These are phyloP conservation scores for Galerucella nymphaeae DNA, from an alignment of 2,888 invertebrate species.

Conservation along the genomic window DNA sequence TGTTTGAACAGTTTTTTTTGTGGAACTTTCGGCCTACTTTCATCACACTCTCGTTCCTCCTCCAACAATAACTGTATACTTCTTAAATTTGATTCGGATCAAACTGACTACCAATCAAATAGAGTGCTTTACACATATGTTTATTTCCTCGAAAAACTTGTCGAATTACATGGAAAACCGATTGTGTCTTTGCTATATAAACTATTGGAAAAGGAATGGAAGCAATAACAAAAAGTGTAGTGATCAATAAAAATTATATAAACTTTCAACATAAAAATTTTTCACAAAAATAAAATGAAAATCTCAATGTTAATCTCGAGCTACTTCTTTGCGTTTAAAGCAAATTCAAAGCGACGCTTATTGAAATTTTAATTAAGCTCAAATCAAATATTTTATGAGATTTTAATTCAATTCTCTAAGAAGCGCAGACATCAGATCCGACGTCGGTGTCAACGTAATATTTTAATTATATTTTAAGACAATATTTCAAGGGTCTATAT, in stretches of 20 bases:
- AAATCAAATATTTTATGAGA: slow-evolving; percentile 29
- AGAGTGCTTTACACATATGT: too few species aligned
- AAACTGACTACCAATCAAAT: too few species aligned
- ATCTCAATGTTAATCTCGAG: slow-evolving; percentile 15
- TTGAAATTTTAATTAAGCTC: slow-evolving; percentile 29
- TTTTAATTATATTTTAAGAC: slow-evolving; percentile 7
- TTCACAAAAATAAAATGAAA: slow-evolving; percentile 8
- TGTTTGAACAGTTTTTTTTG: too few species aligned
- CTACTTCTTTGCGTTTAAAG: slow-evolving; percentile 7
- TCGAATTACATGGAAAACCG: too few species aligned
- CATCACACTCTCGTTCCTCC: too few species aligned
- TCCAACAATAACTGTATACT: too few species aligned
- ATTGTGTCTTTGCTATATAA: background rate
- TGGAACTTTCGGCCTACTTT: too few species aligned
- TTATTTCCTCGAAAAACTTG: too few species aligned
- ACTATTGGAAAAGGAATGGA: background rate
- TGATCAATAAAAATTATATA: background rate
- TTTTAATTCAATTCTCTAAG: slow-evolving; percentile 25
- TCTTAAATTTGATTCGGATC: too few species aligned
- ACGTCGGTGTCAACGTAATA: slow-evolving; percentile 5
- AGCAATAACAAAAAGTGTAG: background rate
- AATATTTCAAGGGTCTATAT: background rate
- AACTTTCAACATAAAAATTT: background rate
- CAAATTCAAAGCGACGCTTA: slow-evolving; percentile 12
- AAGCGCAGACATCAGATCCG: slow-evolving; percentile 9